Percentiles rank a stretch among this genome's conserved stretches.
These are phyloP conservation scores for Echeneis naucrates DNA, from an alignment of 2,797 vertebrate genomes.

Conservation along the genomic window DNA sequence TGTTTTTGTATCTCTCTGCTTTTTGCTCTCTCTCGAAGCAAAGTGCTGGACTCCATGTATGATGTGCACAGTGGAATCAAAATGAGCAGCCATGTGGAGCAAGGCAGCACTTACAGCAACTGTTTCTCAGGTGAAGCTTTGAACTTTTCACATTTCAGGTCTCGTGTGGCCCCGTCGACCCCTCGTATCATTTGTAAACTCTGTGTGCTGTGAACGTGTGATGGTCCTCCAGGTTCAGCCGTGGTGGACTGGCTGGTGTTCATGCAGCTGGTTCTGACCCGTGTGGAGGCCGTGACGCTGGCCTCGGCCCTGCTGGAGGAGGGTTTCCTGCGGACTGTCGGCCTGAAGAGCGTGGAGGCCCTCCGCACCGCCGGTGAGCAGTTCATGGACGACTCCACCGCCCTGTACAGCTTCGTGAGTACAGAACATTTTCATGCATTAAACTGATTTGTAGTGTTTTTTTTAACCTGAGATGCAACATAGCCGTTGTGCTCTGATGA, in stretches of 20 bases:
- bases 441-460: background rate
- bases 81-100: constrained; percentile 88
- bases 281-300: constrained; percentile 90
- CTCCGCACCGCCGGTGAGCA: constrained; percentile 85
- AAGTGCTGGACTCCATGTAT: constrained; percentile 92
- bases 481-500: background rate
- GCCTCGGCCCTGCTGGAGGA: constrained; percentile 93
- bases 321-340: constrained; percentile 88
- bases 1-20: background rate
- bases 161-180: no score
- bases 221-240: constrained; percentile 85
- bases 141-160: background rate
- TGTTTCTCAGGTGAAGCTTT: constrained; percentile 91
- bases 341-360: constrained; percentile 87
- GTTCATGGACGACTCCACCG: constrained; percentile 93
- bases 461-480: background rate
- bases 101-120: constrained; percentile 92
- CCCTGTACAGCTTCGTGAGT: constrained; percentile 91
- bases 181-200: no score
- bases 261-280: constrained; percentile 84
- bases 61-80: constrained; percentile 90
- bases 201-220: background rate
- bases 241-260: constrained; percentile 97
- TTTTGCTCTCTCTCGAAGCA: constrained; percentile 72
- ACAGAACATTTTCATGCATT: no score